Conservation (phyloP, 2,888 invertebrate genomes). For the Mycalesis mineus region DNA sequence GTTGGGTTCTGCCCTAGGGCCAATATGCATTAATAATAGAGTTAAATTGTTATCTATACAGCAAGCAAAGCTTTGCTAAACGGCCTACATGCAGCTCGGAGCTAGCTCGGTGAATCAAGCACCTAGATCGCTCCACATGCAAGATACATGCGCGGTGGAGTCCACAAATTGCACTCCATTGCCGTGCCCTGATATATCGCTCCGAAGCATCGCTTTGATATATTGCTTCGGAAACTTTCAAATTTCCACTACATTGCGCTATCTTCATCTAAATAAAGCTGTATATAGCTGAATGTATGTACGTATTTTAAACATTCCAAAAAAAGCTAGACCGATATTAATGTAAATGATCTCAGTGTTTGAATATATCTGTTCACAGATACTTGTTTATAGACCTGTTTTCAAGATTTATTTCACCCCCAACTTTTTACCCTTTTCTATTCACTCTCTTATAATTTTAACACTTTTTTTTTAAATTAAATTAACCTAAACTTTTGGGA, state of each 20-base stretch:
- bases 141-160: constrained; percentile 6
- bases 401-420: too few species aligned
- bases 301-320: background rate
- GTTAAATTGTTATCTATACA: background rate
- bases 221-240: background rate
- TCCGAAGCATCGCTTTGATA: background rate
- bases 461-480: too few species aligned
- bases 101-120: background rate
- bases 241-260: background rate
- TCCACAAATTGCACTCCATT: constrained; percentile 7
- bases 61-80: background rate
- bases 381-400: too few species aligned
- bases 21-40: background rate
- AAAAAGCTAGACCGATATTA: background rate
- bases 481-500: too few species aligned
- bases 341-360: background rate
- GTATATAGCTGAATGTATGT: background rate
- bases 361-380: too few species aligned
- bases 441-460: too few species aligned
- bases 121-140: background rate
- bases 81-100: background rate
- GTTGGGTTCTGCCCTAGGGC: too few species aligned
- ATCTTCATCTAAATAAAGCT: background rate
- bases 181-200: constrained; percentile 3
- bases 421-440: too few species aligned